Evolutionary conservation across 1,140 invertebrate species (phyloP).

Genomic region (Cryptotermes secundus): DNA sequence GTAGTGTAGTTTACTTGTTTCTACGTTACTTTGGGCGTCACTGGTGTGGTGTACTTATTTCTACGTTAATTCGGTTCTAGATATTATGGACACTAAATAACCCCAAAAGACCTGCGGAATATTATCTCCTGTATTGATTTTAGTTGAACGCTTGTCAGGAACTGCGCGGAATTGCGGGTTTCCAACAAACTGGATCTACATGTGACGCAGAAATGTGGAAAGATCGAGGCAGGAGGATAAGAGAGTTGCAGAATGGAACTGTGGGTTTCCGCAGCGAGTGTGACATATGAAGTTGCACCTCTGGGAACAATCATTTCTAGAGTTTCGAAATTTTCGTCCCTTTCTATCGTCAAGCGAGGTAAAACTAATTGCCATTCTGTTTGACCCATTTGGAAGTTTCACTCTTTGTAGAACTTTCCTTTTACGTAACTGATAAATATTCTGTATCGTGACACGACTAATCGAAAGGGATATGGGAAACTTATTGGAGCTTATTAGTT

Average conservation of each 20-base stretch:
- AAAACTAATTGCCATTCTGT: conserved; percentile 9
- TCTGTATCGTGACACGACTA: not conserved
- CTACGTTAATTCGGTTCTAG: too few relatives aligned
- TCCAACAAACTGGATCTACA: not conserved
- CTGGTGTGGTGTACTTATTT: too few relatives aligned
- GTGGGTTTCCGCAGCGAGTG: not conserved
- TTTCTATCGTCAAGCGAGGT: not conserved
- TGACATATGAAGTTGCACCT: not conserved
- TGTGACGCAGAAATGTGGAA: not conserved
- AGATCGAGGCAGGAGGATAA: not conserved
- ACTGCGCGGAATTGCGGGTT: not conserved
- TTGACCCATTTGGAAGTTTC: not conserved
- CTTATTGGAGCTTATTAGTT: not conserved
- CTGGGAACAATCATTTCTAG: not conserved
- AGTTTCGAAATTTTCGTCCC: not conserved
- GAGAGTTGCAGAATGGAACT: conserved; percentile 3
- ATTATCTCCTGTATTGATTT: not conserved
- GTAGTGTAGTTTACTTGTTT: too few relatives aligned
- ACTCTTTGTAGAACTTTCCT: not conserved
- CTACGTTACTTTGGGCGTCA: too few relatives aligned
- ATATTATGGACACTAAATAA: too few relatives aligned
- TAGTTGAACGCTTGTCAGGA: not conserved
- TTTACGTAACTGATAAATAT: not conserved
- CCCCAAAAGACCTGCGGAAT: too few relatives aligned
- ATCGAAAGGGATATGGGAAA: not conserved